Percentiles rank a stretch among this genome's conserved stretches.
These are phyloP conservation scores for Griposia aprilina DNA, from an alignment of 2,888 invertebrate genomes.

Conservation along the genomic window DNA sequence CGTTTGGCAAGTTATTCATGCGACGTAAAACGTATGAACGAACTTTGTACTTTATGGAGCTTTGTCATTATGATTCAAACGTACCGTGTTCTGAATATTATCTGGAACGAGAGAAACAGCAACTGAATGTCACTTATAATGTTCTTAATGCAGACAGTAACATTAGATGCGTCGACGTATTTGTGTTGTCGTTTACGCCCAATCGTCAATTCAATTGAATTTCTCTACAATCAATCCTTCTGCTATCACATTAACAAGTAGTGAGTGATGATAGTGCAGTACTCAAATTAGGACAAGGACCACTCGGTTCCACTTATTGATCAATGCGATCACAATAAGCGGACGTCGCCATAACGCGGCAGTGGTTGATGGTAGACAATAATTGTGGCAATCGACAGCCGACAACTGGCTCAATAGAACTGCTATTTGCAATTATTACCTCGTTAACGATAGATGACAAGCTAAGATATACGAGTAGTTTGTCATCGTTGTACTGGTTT, in stretches of 20 bases:
- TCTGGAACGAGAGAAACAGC: slow-evolving; percentile 1
- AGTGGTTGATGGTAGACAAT: slow-evolving; percentile 74
- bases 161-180: not conserved
- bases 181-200: slow-evolving; percentile 6
- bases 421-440: slow-evolving; percentile 64
- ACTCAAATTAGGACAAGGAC: slow-evolving; percentile 82
- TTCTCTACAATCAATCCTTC: slow-evolving; percentile 36
- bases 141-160: slow-evolving; percentile 1
- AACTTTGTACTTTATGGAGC: slow-evolving; percentile 36
- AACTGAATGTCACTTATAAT: not conserved
- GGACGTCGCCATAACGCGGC: slow-evolving; percentile 83
- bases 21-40: slow-evolving; percentile 16
- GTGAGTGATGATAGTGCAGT: slow-evolving; percentile 63
- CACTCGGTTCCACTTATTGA: slow-evolving; percentile 78
- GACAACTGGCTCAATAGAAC: slow-evolving; percentile 69
- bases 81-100: not conserved
- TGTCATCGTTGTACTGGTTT: slow-evolving; percentile 53
- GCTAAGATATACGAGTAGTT: slow-evolving; percentile 35
- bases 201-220: slow-evolving; percentile 42
- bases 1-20: slow-evolving; percentile 33
- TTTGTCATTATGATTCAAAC: slow-evolving; percentile 13
- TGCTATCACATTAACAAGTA: slow-evolving; percentile 53
- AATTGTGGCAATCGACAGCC: slow-evolving; percentile 79
- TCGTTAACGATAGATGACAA: slow-evolving; percentile 54
- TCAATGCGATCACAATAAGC: slow-evolving; percentile 85